These are phyloP conservation scores for Catocala fraxini DNA, from an alignment of 2,888 invertebrate genomes.

Conservation along the genomic window DNA sequence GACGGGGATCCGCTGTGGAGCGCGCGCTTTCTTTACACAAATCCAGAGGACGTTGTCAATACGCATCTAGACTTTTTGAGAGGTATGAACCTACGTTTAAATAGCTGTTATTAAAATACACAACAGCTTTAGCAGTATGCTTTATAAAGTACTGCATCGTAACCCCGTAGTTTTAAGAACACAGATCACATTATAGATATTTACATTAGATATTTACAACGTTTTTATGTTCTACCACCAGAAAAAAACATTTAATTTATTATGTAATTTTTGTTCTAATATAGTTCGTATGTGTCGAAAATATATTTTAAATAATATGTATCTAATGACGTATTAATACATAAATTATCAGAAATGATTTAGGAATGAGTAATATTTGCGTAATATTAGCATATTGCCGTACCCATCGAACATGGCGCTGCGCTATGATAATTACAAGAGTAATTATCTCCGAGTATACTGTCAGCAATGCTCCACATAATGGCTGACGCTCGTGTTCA, in stretches of 20 bases:
- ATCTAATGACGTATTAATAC: no score
- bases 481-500: slow-evolving; percentile 8
- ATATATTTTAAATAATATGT: no score
- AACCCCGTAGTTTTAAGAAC: not conserved
- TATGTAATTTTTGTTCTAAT: not conserved
- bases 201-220: no score
- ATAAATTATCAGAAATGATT: not conserved
- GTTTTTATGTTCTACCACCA: not conserved
- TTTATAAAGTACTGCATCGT: no score
- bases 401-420: slow-evolving; percentile 14
- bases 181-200: slow-evolving; percentile 1
- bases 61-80: slow-evolving; percentile 94
- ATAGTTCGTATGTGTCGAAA: no score
- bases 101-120: not conserved
- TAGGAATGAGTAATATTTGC: not conserved
- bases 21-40: slow-evolving; percentile 92
- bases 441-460: slow-evolving; percentile 15
- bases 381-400: slow-evolving; percentile 12
- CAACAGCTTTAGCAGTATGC: no score
- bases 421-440: slow-evolving; percentile 11
- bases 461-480: slow-evolving; percentile 7
- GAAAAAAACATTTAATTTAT: slow-evolving; percentile 1
- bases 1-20: slow-evolving; percentile 97
- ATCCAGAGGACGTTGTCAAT: slow-evolving; percentile 92
- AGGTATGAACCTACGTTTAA: slow-evolving; percentile 77